Evolutionary conservation across 2,888 invertebrate species (phyloP).

Genomic region (Rosalia funebris): DNA sequence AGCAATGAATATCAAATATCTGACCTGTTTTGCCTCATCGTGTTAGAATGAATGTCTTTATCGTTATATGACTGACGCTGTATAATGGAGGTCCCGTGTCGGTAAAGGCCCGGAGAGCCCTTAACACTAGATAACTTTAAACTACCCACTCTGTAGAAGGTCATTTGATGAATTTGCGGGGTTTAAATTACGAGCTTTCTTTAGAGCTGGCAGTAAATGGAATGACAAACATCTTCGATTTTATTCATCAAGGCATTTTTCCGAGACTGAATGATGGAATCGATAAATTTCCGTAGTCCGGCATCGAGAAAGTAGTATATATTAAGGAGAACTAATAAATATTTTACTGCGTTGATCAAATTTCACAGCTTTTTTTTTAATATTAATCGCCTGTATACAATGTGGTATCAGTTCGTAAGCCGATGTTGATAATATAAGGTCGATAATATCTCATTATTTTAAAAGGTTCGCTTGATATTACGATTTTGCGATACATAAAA

Average conservation of each 20-base stretch:
- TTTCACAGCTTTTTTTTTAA: no score
- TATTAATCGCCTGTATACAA: no score
- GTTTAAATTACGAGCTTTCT: conserved; percentile 4
- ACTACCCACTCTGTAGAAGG: not conserved
- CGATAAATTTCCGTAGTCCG: not conserved
- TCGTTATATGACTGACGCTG: conserved; percentile 5
- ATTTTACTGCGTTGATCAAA: no score
- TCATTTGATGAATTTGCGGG: conserved; percentile 9
- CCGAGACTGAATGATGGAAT: not conserved
- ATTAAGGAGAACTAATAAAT: no score
- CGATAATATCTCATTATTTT: no score
- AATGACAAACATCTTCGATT: not conserved
- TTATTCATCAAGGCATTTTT: conserved; percentile 2
- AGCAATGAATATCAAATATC: not conserved
- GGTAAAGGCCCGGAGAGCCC: not conserved
- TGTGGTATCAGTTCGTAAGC: no score
- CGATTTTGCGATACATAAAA: no score
- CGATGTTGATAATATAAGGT: no score
- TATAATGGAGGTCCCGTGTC: conserved; percentile 15
- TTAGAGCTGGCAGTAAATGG: conserved; percentile 1
- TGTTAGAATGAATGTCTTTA: conserved; percentile 11
- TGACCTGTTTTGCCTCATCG: not conserved
- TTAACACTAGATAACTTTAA: conserved; percentile 3
- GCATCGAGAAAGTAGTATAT: not conserved
- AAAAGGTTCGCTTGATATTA: no score